phyloP scores from a whole-genome alignment of 64 coral and sea anemone species.

The Montipora foliosa region DNA sequence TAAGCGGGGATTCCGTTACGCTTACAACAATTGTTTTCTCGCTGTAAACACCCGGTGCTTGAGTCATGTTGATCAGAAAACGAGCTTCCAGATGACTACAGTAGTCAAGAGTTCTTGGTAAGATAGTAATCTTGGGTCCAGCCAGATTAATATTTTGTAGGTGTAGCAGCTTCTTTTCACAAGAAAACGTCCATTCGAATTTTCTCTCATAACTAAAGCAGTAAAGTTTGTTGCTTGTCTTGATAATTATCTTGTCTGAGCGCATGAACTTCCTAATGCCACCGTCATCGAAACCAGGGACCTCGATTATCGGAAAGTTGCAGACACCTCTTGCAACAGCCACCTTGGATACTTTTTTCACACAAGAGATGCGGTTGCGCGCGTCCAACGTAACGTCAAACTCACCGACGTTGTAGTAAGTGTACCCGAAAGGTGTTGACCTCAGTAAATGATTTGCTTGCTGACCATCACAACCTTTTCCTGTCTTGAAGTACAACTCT shows the following conservation, averaged over 20 bases:
- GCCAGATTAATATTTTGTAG: background rate
- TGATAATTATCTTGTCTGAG: conserved; percentile 28
- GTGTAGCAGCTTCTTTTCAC: background rate
- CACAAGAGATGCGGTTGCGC: background rate
- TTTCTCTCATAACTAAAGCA: background rate
- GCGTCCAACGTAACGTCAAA: background rate
- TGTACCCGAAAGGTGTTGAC: background rate
- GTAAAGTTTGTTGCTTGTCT: background rate
- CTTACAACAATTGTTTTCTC: background rate
- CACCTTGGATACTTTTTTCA: background rate
- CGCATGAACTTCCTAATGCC: background rate
- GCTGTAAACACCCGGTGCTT: background rate
- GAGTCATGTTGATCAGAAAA: conserved; percentile 24
- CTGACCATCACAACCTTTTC: background rate
- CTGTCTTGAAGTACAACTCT: background rate
- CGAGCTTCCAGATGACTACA: background rate
- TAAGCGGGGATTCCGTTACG: background rate
- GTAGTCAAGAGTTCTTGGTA: background rate
- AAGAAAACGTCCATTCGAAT: background rate
- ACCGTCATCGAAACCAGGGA: background rate
- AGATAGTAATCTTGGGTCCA: background rate
- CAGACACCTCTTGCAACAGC: background rate
- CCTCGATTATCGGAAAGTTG: background rate
- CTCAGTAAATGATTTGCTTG: fast-evolving
- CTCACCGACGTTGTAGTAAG: background rate